phyloP scores from a whole-genome alignment of 2,888 invertebrate genomes.

The Psylliodes chrysocephalus region DNA sequence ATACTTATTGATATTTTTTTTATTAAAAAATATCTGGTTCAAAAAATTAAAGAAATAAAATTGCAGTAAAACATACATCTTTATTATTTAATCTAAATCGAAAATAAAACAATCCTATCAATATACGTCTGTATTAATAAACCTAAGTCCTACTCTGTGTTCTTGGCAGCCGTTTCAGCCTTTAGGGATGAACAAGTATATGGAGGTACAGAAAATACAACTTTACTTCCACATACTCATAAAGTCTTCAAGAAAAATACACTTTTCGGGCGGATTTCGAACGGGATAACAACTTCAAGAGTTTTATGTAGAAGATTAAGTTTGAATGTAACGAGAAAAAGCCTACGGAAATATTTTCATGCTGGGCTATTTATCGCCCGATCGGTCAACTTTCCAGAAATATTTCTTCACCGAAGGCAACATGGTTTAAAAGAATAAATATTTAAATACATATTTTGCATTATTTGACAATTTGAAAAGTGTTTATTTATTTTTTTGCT shows the following conservation, averaged over 20 bases:
- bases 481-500: too few relatives aligned
- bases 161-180: slow-evolving; percentile 2
- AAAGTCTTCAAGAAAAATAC: slow-evolving; percentile 44
- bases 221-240: slow-evolving; percentile 47
- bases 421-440: too few relatives aligned
- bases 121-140: too few relatives aligned
- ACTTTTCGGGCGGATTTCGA: slow-evolving; percentile 41
- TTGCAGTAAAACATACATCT: too few relatives aligned
- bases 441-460: too few relatives aligned
- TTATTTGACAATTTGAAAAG: too few relatives aligned
- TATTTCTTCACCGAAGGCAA: too few relatives aligned
- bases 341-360: slow-evolving; percentile 22
- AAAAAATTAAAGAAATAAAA: too few relatives aligned
- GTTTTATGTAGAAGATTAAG: slow-evolving; percentile 44
- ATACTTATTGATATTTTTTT: too few relatives aligned
- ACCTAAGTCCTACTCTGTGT: background rate
- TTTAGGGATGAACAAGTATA: slow-evolving; percentile 50
- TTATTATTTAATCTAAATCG: too few relatives aligned
- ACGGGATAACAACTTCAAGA: slow-evolving; percentile 41
- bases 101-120: too few relatives aligned
- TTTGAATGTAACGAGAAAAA: slow-evolving; percentile 36
- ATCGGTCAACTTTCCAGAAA: slow-evolving; percentile 7
- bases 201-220: slow-evolving; percentile 49
- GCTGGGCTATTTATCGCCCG: slow-evolving; percentile 19
- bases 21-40: too few relatives aligned